These are phyloP conservation scores for Andricus curvator DNA, from an alignment of 2,888 invertebrate genomes.

Conservation along the genomic window DNA sequence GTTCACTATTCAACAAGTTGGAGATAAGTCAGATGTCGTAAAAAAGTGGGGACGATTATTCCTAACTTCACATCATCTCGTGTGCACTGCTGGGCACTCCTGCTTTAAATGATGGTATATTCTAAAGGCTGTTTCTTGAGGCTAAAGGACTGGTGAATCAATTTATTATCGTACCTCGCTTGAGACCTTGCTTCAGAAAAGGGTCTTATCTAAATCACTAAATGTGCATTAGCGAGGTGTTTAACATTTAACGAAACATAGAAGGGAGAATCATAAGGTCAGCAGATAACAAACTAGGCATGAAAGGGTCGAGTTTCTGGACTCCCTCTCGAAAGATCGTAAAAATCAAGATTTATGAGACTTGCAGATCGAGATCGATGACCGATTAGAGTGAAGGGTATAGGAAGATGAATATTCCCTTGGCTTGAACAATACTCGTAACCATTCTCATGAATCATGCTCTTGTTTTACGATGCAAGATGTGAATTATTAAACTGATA, in stretches of 20 bases:
- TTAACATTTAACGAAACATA: conserved; percentile 37
- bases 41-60: too few relatives aligned
- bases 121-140: not conserved
- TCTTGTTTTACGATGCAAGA: not conserved
- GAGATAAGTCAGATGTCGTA: too few relatives aligned
- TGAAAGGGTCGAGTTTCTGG: conserved; percentile 43
- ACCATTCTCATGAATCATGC: conserved; percentile 49
- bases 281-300: conserved; percentile 42
- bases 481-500: not conserved
- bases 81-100: too few relatives aligned
- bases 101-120: not conserved
- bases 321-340: conserved; percentile 52
- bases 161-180: conserved; percentile 29
- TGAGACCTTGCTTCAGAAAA: conserved; percentile 38
- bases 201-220: conserved; percentile 40
- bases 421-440: conserved; percentile 53
- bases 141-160: not conserved
- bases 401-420: conserved; percentile 50
- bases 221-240: conserved; percentile 38
- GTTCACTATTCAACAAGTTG: too few relatives aligned
- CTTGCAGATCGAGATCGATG: conserved; percentile 56
- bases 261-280: conserved; percentile 48
- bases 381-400: conserved; percentile 57
- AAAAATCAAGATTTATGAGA: conserved; percentile 58
- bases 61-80: too few relatives aligned